phyloP scores from a whole-genome alignment of 1,140 invertebrate species.

The Drosophila erecta region DNA sequence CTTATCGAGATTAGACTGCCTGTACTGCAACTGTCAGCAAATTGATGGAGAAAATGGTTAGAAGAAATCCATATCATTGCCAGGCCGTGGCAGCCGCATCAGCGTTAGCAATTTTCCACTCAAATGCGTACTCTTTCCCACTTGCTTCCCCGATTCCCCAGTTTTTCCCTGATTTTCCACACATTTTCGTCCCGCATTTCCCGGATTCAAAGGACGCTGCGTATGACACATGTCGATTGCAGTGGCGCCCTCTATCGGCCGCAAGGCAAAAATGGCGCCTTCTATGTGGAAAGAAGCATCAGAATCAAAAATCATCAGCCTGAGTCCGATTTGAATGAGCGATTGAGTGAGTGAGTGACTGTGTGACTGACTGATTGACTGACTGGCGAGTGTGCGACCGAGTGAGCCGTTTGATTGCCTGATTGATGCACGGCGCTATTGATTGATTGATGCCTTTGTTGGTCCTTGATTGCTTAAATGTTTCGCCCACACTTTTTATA shows the following conservation, averaged over 20 bases:
- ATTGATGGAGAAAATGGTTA: slow-evolving; percentile 55
- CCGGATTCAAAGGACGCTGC: slow-evolving; percentile 44
- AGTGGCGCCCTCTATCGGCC: slow-evolving; percentile 55
- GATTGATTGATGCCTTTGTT: slow-evolving; percentile 64
- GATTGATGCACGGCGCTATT: slow-evolving; percentile 56
- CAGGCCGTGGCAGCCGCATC: slow-evolving; percentile 47
- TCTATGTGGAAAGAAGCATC: slow-evolving; percentile 40
- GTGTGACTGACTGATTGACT: slow-evolving; percentile 5
- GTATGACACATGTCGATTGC: slow-evolving; percentile 75
- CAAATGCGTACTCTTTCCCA: slow-evolving; percentile 43
- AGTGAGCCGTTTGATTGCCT: slow-evolving; percentile 64
- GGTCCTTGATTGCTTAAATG: slow-evolving; percentile 45
- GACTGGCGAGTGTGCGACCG: slow-evolving; percentile 19
- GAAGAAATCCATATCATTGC: slow-evolving; percentile 69
- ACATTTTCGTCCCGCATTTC: slow-evolving; percentile 7
- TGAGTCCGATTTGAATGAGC: slow-evolving; percentile 60
- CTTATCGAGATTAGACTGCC: slow-evolving; percentile 43
- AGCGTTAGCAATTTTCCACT: slow-evolving; percentile 72
- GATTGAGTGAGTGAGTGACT: slow-evolving; percentile 41
- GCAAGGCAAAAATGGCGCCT: slow-evolving; percentile 26
- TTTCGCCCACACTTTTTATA: slow-evolving; percentile 27
- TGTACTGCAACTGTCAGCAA: slow-evolving; percentile 68
- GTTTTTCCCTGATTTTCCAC: slow-evolving; percentile 14
- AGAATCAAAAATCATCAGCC: slow-evolving; percentile 32
- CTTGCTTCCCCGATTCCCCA: neutral